These are phyloP conservation scores for Ploceus nigricollis DNA, from an alignment of 2,113 vertebrate genomes.

Conservation along the genomic window DNA sequence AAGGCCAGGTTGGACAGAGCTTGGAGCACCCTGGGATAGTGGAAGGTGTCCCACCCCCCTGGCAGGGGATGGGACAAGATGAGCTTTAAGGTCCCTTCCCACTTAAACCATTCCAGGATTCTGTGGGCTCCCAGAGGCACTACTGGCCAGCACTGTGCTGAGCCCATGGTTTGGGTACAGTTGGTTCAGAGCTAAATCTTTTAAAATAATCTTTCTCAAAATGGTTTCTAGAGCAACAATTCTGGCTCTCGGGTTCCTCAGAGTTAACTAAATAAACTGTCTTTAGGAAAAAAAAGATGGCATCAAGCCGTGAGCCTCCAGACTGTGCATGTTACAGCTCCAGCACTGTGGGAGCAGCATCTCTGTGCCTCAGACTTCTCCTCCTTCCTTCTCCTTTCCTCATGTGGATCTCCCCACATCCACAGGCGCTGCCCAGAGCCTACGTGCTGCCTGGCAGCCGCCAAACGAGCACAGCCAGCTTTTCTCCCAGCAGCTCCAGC, in stretches of 20 bases:
- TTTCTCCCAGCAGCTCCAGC: neutral
- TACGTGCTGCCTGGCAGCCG: conserved; percentile 22
- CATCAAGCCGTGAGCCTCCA: neutral
- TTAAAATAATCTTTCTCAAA: neutral
- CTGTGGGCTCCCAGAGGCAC: neutral
- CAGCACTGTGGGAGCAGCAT: neutral
- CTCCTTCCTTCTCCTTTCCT: neutral
- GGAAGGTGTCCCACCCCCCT: neutral
- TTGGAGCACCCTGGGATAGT: accelerated
- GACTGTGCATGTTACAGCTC: neutral
- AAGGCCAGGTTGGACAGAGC: accelerated
- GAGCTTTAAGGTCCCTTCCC: neutral
- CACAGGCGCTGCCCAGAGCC: neutral
- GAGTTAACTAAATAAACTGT: neutral
- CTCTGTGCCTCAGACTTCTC: neutral
- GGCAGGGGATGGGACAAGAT: neutral
- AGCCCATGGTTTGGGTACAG: neutral
- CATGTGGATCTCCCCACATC: neutral
- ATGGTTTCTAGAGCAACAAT: conserved; percentile 1
- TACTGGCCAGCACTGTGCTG: neutral
- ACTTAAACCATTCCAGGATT: neutral
- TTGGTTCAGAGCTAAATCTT: neutral
- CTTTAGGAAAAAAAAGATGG: neutral
- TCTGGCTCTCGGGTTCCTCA: neutral
- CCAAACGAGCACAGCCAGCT: neutral